phyloP scores from a whole-genome alignment of 1,140 invertebrate genomes.

The Drosophila tani region DNA sequence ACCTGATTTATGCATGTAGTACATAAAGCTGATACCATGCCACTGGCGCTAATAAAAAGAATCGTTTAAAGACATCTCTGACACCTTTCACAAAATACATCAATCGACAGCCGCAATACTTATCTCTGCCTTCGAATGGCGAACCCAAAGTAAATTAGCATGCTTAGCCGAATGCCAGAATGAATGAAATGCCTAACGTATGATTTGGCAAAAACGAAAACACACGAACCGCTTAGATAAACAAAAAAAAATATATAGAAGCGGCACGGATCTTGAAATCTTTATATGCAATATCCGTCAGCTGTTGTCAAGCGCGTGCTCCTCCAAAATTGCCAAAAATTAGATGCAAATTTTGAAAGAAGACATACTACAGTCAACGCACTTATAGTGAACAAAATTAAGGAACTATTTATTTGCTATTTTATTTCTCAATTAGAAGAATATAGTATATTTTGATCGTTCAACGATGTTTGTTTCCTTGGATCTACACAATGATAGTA shows the following conservation, averaged over 20 bases:
- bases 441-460: no score
- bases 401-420: not conserved
- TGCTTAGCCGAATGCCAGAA: conserved; percentile 18
- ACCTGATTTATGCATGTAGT: not conserved
- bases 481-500: no score
- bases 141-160: conserved; percentile 44
- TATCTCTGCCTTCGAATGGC: conserved; percentile 22
- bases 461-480: no score
- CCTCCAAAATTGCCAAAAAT: conserved; percentile 16
- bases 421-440: no score
- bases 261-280: conserved; percentile 6
- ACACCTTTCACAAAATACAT: conserved; percentile 34
- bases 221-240: conserved; percentile 23
- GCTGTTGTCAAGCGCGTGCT: conserved; percentile 60
- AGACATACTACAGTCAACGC: conserved; percentile 8
- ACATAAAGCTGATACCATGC: conserved; percentile 24
- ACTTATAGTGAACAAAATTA: not conserved
- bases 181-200: conserved; percentile 57
- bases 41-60: conserved; percentile 44
- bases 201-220: conserved; percentile 50
- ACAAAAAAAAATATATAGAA: conserved; percentile 34
- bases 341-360: conserved; percentile 32
- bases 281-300: conserved; percentile 27
- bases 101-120: conserved; percentile 29
- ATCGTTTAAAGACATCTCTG: conserved; percentile 27